Conservation (phyloP, 2,888 invertebrate genomes). For the Eledone cirrhosa region DNA sequence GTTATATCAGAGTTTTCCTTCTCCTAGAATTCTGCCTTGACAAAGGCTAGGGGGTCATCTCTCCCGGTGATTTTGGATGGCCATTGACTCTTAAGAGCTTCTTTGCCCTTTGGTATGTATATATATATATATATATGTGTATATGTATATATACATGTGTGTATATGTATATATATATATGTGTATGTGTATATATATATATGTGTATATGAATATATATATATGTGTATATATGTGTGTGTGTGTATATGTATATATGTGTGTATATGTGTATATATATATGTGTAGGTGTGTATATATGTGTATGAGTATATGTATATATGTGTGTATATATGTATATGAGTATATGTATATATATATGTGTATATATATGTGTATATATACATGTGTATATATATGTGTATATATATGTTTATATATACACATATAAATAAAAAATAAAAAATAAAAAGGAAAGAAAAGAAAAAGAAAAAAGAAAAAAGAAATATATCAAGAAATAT, state of each 20-base stretch:
- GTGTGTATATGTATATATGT: background rate
- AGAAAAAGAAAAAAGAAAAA: background rate
- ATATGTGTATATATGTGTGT: background rate
- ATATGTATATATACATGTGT: no score
- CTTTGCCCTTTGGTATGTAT: no score
- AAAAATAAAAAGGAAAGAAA: background rate
- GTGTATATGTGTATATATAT: background rate
- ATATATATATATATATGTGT: background rate
- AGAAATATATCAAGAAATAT: no score
- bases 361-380: background rate
- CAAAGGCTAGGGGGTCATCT: no score
- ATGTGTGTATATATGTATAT: background rate
- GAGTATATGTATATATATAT: background rate
- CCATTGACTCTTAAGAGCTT: no score
- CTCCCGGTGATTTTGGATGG: no score
- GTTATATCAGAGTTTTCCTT: no score
- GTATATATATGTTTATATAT: no score
- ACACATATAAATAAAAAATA: background rate
- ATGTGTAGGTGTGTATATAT: background rate
- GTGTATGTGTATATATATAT: no score
- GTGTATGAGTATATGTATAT: background rate
- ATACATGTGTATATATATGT: background rate
- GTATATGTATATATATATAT: no score
- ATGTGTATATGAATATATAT: background rate
- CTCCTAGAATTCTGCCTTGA: no score